Evolutionary conservation across 2,797 vertebrate species (phyloP).

Genomic region (Tokudaia muenninki): DNA sequence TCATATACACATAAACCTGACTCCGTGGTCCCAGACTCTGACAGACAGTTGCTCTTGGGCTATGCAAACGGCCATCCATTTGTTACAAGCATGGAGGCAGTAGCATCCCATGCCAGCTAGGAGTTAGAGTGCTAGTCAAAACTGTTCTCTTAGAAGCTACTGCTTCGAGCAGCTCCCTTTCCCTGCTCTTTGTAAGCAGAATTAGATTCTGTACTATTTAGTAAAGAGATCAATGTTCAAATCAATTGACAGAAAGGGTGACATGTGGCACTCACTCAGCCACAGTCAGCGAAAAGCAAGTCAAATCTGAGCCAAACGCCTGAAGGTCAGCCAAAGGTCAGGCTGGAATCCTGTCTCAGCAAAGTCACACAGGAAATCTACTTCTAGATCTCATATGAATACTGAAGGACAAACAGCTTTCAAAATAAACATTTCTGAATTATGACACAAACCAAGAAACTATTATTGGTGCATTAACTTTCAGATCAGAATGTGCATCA

Average conservation of each 20-base stretch:
- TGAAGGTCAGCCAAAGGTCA: not conserved
- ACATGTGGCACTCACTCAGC: not conserved
- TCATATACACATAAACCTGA: not conserved
- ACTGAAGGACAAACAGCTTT: not conserved
- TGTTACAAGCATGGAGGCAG: not conserved
- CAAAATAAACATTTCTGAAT: constrained; percentile 9
- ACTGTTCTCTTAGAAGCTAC: not conserved
- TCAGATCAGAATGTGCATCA: constrained; percentile 2
- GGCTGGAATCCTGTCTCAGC: not conserved
- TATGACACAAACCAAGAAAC: constrained; percentile 15
- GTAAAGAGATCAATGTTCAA: not conserved
- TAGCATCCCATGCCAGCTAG: not conserved
- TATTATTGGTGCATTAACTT: constrained; percentile 27
- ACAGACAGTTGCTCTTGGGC: not conserved
- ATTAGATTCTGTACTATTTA: not conserved
- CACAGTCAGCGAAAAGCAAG: not conserved
- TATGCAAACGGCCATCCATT: not conserved
- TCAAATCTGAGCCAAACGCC: not conserved
- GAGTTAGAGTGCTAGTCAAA: not conserved
- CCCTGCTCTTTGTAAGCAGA: not conserved
- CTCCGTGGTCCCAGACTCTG: not conserved
- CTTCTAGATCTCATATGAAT: not conserved
- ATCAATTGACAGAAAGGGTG: not conserved
- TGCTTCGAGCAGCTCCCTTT: not conserved
- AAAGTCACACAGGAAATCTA: not conserved